phyloP scores from a whole-genome alignment of 2,888 invertebrate genomes.

The Drosophila algonquin region DNA sequence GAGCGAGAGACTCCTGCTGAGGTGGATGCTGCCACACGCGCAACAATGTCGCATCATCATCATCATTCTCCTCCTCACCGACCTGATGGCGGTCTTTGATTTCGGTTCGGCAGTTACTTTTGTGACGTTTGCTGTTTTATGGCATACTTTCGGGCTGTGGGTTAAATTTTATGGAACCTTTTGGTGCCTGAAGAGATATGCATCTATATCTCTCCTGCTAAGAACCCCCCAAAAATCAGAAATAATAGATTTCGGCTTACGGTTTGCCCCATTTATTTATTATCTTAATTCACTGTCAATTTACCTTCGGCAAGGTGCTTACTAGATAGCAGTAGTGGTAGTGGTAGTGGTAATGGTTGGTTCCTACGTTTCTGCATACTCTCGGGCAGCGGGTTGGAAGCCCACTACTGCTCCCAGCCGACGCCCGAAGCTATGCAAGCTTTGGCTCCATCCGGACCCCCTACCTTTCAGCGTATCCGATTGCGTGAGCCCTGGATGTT shows the following conservation, averaged over 20 bases:
- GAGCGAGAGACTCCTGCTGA: no score
- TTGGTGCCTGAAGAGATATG: background rate
- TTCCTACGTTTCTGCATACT: constrained; percentile 36
- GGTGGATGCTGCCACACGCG: constrained; percentile 28
- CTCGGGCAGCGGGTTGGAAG: constrained; percentile 28
- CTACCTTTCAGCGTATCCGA: constrained; percentile 57
- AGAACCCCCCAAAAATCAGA: no score
- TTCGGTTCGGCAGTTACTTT: constrained; percentile 46
- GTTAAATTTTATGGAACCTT: constrained; percentile 29
- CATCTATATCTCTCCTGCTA: background rate
- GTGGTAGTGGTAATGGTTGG: background rate
- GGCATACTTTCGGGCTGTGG: constrained; percentile 71
- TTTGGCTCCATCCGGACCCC: no score
- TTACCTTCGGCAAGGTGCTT: background rate
- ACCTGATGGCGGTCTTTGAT: constrained; percentile 33
- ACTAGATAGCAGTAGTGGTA: background rate
- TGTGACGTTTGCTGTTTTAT: constrained; percentile 14
- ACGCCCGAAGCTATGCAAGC: constrained; percentile 45
- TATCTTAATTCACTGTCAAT: background rate
- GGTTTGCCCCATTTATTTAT: background rate
- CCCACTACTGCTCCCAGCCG: background rate
- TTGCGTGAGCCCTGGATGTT: constrained; percentile 64
- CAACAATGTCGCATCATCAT: constrained; percentile 63
- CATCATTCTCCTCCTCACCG: background rate
- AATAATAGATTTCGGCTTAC: background rate